These are phyloP conservation scores for Callithrix jacchus DNA, from an alignment of 2,113 vertebrate genomes.

Conservation along the genomic window DNA sequence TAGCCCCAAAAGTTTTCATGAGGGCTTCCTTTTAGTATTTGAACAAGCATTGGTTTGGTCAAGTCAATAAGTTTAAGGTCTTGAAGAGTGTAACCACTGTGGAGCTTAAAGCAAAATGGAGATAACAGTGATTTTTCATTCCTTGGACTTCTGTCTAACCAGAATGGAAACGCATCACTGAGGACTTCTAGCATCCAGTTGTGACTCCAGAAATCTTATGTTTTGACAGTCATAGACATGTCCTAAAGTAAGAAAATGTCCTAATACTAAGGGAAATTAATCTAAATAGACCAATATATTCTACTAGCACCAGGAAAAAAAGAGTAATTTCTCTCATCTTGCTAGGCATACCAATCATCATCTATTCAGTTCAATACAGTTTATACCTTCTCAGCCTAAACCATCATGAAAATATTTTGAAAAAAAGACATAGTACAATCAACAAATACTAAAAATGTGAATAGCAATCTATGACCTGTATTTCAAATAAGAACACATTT, in stretches of 20 bases:
- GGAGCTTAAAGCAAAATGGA: neutral
- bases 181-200: neutral
- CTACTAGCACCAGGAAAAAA: neutral
- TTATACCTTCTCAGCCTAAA: neutral
- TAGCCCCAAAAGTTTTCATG: neutral
- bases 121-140: neutral
- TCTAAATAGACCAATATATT: neutral
- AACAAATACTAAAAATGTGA: neutral
- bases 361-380: neutral
- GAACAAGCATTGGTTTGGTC: neutral
- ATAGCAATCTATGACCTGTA: neutral
- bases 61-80: neutral
- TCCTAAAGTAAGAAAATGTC: neutral
- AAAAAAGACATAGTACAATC: neutral
- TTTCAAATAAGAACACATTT: neutral
- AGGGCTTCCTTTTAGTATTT: neutral
- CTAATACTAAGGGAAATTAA: neutral
- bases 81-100: neutral
- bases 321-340: neutral
- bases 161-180: neutral
- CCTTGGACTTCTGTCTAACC: neutral
- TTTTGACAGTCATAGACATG: neutral
- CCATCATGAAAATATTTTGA: neutral
- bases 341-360: neutral
- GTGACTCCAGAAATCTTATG: neutral